phyloP scores from a whole-genome alignment of 1,140 invertebrate species.

The Nebria ingens region DNA sequence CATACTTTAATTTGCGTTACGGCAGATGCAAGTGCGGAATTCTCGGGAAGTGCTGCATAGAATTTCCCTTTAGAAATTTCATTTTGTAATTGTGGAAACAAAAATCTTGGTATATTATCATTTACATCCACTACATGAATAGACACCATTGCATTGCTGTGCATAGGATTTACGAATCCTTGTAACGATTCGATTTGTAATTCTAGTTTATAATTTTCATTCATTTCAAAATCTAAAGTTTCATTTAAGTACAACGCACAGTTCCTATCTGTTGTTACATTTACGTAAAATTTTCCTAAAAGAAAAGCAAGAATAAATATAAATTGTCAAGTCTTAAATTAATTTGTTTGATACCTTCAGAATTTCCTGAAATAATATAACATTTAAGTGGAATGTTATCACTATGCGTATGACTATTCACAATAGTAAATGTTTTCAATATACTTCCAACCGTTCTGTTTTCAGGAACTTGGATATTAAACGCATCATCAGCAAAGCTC shows the following conservation, averaged over 20 bases:
- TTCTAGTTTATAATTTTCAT: slow-evolving; percentile 61
- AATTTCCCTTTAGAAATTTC: slow-evolving; percentile 45
- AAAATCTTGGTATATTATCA: slow-evolving; percentile 74
- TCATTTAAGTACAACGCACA: slow-evolving; percentile 63
- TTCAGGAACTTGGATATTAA: slow-evolving; percentile 70
- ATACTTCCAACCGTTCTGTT: slow-evolving; percentile 56
- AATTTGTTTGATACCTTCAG: slow-evolving; percentile 37
- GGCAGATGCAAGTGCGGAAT: slow-evolving; percentile 57
- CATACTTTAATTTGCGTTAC: slow-evolving; percentile 60
- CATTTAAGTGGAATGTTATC: slow-evolving; percentile 62
- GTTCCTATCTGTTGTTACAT: slow-evolving; percentile 63
- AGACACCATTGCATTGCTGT: slow-evolving; percentile 61
- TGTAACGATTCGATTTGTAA: slow-evolving; percentile 63
- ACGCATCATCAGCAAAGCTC: slow-evolving; percentile 72
- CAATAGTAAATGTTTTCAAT: slow-evolving; percentile 60
- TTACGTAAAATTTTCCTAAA: slow-evolving; percentile 59
- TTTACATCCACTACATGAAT: slow-evolving; percentile 78
- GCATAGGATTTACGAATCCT: slow-evolving; percentile 63
- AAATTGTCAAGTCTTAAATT: slow-evolving; percentile 7
- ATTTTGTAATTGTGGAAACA: slow-evolving; percentile 45
- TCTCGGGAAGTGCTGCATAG: slow-evolving; percentile 58
- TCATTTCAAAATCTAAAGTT: slow-evolving; percentile 63
- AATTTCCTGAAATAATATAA: slow-evolving; percentile 59
- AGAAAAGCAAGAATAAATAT: slow-evolving; percentile 17
- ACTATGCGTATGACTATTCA: slow-evolving; percentile 54